A percentile compares a stretch with the other conserved stretches of the same genome.
phyloP scores from a whole-genome alignment of 2,113 vertebrate species.

The Phyllopteryx taeniolatus region DNA sequence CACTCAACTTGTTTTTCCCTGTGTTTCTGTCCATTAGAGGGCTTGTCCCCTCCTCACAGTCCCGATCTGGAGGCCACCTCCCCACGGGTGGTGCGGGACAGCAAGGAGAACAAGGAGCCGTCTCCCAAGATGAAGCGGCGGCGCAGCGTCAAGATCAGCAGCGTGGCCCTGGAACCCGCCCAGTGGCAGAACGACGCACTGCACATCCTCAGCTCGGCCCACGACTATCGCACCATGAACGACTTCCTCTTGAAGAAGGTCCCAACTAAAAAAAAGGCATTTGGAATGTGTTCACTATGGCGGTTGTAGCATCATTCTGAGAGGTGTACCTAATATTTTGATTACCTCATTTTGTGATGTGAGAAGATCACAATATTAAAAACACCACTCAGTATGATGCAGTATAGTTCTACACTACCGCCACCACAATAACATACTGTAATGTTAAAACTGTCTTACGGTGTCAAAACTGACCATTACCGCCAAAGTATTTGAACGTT shows the following conservation, averaged over 20 bases:
- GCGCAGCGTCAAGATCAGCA: constrained; percentile 91
- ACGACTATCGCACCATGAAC: constrained; percentile 92
- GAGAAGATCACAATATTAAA: background rate
- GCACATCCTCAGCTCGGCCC: constrained; percentile 86
- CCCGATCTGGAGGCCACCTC: constrained; percentile 74
- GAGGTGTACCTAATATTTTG: background rate
- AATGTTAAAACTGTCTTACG: no score
- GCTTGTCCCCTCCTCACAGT: constrained; percentile 78
- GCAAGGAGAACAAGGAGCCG: constrained; percentile 93
- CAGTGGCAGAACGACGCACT: constrained; percentile 91
- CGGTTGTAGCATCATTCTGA: no score
- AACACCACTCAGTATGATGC: background rate
- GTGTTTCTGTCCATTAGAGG: constrained; percentile 22
- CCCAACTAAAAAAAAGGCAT: background rate
- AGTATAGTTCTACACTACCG: no score
- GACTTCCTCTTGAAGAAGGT: constrained; percentile 98
- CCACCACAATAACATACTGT: no score
- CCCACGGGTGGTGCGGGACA: constrained; percentile 72
- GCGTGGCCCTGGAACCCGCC: constrained; percentile 78
- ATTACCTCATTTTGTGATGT: background rate
- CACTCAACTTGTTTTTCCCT: background rate
- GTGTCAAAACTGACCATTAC: no score
- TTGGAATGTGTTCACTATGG: no score
- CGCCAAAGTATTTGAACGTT: background rate
- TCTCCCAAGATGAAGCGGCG: constrained; percentile 87